phyloP scores from a whole-genome alignment of 2,888 invertebrate species.

The Drosophila nr. medialis region DNA sequence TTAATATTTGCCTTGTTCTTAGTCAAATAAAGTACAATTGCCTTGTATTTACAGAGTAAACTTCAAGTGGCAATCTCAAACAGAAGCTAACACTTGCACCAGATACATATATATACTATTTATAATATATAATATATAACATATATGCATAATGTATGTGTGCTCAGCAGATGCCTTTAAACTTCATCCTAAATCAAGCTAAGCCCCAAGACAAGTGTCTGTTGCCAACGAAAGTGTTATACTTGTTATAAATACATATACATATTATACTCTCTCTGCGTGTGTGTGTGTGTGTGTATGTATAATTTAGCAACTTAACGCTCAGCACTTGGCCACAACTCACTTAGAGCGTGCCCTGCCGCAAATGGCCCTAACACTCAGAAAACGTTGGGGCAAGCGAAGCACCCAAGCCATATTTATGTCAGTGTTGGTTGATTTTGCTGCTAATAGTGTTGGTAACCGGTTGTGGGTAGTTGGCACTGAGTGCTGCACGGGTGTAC shows the following conservation, averaged over 20 bases:
- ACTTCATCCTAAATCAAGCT: constrained; percentile 26
- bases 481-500: background rate
- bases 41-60: background rate
- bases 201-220: constrained; percentile 14
- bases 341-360: constrained; percentile 66
- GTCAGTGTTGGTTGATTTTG: constrained; percentile 29
- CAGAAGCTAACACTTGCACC: constrained; percentile 7
- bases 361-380: constrained; percentile 64
- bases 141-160: background rate
- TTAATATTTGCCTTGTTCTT: background rate
- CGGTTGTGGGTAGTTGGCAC: background rate
- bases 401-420: constrained; percentile 54
- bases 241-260: constrained; percentile 26
- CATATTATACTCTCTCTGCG: background rate
- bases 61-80: constrained; percentile 21
- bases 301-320: constrained; percentile 63
- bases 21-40: background rate
- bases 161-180: constrained; percentile 19
- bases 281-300: constrained; percentile 16
- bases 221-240: constrained; percentile 25
- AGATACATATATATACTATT: background rate
- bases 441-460: constrained; percentile 14
- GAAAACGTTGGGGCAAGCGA: constrained; percentile 9
- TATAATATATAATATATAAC: background rate
- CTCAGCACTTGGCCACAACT: constrained; percentile 71